Evolutionary conservation across 1,140 invertebrate species (phyloP).

Genomic region (Bombus confusus): DNA sequence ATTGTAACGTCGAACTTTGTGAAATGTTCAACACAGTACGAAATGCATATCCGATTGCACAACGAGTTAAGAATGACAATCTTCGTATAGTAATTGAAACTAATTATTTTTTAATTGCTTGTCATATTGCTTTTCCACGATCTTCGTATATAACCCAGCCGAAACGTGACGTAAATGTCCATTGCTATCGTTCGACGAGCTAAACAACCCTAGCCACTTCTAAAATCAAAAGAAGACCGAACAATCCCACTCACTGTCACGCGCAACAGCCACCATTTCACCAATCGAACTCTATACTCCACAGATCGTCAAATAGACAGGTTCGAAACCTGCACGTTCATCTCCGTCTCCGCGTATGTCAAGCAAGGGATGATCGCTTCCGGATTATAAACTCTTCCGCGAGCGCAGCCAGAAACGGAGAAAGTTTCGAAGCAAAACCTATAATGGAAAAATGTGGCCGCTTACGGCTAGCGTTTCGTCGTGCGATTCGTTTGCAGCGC

Average conservation of each 20-base stretch:
- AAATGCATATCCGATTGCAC: no score
- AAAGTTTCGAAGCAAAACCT: no score
- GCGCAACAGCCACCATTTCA: background rate
- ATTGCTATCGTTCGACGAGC: background rate
- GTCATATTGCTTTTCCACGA: no score
- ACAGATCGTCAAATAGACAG: background rate
- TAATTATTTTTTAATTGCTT: no score
- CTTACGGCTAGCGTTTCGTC: background rate
- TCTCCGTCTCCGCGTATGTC: background rate
- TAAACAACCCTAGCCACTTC: background rate
- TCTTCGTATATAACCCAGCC: background rate
- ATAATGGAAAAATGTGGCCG: no score
- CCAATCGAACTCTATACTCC: background rate
- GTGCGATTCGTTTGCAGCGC: background rate
- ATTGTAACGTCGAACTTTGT: no score
- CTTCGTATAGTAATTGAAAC: no score
- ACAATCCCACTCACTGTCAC: background rate
- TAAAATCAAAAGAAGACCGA: background rate
- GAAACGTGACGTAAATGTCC: background rate
- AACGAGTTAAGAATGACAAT: no score
- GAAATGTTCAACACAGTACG: no score
- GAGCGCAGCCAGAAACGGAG: background rate
- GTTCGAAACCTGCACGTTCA: no score
- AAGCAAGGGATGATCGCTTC: slow-evolving; percentile 18
- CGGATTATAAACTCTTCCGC: slow-evolving; percentile 9